Base-by-base conservation (phyloP, 2,113 vertebrate species). In the Bucco capensis region DNA sequence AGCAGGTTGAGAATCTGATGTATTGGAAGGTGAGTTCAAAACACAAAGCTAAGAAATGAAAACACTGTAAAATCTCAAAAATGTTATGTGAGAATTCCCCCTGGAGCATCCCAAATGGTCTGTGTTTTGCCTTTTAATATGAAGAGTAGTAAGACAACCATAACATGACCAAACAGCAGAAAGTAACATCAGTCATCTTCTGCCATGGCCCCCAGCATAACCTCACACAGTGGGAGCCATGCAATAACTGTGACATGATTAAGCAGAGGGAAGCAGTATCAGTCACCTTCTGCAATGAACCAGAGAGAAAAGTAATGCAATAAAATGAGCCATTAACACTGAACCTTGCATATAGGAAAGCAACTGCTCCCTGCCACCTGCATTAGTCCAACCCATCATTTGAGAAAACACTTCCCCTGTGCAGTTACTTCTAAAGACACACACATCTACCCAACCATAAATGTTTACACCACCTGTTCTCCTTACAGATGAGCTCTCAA, bases 381-480 rank as follows among this genome's bases (percentile, higher is more conserved):
- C 50, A 25, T 42, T 62, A 82, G 50, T 56, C 38, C 62, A 72
- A 30, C 19, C 30, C 24, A 44, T 44, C 56, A 31, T 50, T 77
- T 35, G n/a, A 53, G 70, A 94, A 90, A 84, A 73, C 25, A 66
- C 71, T 92, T 87, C 93, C 84, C 84, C 61, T 40, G 47, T 51
- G 81, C 71, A 76, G 74, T 61, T 86, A 86, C 81, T 95, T 80
- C 51, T 77, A 70, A 79, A 23, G 74, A 58, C 90, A 92, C 58
- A 27, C 37, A 60, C 0, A 85, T 40, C 62, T 67, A 80, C 51
- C 71, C 94, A 51, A 57, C 87, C 91, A 83, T 70, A 92, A 92
- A 85, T n/a, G 80, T 64, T 92, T 86, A 92, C 89, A 80, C 92
- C 91, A 94, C 91, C 96, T 95, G 95, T 74, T 96, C 92, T 64